phyloP scores from a whole-genome alignment of 2,113 vertebrate genomes.

The Gallinago jamesoni region DNA sequence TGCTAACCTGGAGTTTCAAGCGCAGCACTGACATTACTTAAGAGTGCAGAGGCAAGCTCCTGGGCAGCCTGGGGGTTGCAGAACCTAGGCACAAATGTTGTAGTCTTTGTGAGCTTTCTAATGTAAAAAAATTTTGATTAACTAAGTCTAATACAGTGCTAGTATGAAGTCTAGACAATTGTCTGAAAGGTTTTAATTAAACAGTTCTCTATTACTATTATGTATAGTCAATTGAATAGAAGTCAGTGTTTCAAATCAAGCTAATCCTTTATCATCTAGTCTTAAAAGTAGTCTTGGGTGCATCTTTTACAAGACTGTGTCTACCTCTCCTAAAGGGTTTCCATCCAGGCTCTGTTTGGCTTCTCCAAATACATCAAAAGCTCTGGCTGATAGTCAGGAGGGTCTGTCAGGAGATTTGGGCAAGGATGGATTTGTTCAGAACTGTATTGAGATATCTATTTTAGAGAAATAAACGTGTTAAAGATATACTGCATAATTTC shows the following conservation, averaged over 20 bases:
- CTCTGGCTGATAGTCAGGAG: neutral
- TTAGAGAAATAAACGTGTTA: neutral
- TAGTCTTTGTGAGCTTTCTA: neutral
- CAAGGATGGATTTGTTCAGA: neutral
- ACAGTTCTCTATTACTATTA: neutral
- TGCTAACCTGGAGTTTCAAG: neutral
- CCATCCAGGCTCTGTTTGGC: neutral
- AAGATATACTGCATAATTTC: neutral
- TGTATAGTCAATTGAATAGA: neutral
- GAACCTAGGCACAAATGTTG: neutral
- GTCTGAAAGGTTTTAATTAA: neutral
- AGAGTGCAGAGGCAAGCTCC: neutral
- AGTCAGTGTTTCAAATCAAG: neutral
- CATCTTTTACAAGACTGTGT: neutral
- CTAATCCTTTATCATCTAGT: neutral
- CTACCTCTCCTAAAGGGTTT: neutral
- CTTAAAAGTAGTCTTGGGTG: neutral
- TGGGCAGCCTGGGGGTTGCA: no score
- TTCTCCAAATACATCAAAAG: neutral
- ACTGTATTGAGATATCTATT: neutral
- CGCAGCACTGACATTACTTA: rapidly evolving
- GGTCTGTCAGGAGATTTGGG: neutral
- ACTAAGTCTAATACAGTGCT: neutral
- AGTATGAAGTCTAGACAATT: neutral
- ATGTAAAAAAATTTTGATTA: neutral